Conservation (phyloP, 2,888 invertebrate genomes). For the Eristalis arbustorum region DNA sequence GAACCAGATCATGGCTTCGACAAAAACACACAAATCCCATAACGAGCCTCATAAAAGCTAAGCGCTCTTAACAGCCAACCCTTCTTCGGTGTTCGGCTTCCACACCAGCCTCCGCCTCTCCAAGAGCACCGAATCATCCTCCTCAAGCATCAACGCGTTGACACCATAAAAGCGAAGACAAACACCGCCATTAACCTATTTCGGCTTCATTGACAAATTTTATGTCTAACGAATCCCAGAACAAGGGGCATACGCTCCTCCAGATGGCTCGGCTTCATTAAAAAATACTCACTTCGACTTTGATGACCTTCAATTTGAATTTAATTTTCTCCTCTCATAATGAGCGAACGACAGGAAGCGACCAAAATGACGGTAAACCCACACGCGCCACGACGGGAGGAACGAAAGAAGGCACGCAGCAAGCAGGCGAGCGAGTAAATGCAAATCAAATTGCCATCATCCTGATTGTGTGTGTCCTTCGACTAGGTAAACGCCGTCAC, state of each 20-base stretch:
- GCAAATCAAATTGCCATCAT: conserved; percentile 60
- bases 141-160: background rate
- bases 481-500: background rate
- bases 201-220: background rate
- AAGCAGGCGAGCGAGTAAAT: conserved; percentile 27
- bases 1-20: background rate
- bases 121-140: too few species aligned
- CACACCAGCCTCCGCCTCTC: too few species aligned
- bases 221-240: conserved; percentile 18
- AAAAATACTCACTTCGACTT: conserved; percentile 43
- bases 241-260: conserved; percentile 22
- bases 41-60: background rate
- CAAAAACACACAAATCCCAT: background rate
- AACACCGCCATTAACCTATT: background rate
- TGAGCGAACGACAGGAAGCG: background rate
- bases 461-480: conserved; percentile 24
- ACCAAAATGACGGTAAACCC: background rate
- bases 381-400: background rate
- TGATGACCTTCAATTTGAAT: conserved; percentile 57
- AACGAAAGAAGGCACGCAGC: background rate
- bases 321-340: conserved; percentile 53
- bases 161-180: conserved; percentile 3
- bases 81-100: background rate
- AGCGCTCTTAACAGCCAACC: background rate
- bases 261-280: conserved; percentile 11